phyloP scores from a whole-genome alignment of 2,888 invertebrate genomes.

The Nesidiocoris tenuis region DNA sequence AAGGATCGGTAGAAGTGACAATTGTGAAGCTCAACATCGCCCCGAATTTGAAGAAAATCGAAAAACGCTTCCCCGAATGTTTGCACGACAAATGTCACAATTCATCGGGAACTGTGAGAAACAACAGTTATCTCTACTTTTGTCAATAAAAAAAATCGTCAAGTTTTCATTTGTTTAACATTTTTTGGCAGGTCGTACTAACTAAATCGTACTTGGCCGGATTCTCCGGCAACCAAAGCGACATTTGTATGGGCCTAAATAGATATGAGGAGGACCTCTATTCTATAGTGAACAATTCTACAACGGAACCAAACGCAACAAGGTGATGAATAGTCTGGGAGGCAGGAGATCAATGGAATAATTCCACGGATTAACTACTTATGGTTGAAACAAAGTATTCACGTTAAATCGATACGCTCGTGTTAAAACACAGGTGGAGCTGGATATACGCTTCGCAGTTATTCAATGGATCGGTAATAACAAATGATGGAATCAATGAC shows the following conservation, averaged over 20 bases:
- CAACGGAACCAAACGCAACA: constrained; percentile 18
- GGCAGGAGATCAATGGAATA: no score
- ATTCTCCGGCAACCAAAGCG: background rate
- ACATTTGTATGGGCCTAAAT: constrained; percentile 20
- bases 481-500: background rate
- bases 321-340: no score
- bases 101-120: background rate
- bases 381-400: no score
- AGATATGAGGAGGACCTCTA: constrained; percentile 19
- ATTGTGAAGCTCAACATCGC: background rate
- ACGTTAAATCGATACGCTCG: no score
- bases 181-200: background rate
- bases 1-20: background rate
- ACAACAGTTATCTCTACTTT: no score
- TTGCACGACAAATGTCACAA: background rate
- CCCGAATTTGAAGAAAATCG: background rate
- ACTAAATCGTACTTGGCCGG: background rate
- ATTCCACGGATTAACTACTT: background rate
- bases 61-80: background rate
- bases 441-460: constrained; percentile 4
- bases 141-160: no score
- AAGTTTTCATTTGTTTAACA: background rate
- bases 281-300: constrained; percentile 14
- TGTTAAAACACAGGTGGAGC: constrained; percentile 29
- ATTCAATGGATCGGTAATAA: background rate